These are phyloP conservation scores for Nothobranchius furzeri DNA, from an alignment of 2,113 vertebrate species.

Conservation along the genomic window DNA sequence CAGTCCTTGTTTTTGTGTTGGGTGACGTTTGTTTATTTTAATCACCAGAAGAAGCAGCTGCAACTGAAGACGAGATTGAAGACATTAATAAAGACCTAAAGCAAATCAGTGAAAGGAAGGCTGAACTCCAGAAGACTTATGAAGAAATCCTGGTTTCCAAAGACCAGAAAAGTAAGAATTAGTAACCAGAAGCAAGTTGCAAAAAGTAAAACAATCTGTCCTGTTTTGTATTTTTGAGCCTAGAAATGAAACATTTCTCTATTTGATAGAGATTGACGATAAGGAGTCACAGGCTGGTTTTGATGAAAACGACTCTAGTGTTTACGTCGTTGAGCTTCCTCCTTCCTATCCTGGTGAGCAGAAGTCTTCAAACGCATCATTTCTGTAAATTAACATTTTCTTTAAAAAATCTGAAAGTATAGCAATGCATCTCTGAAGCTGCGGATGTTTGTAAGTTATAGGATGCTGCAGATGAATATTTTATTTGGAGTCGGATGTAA, in stretches of 20 bases:
- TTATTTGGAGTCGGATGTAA: too few relatives aligned
- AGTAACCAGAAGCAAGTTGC: neutral
- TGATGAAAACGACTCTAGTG: accelerated
- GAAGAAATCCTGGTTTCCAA: neutral
- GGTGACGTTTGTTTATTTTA: too few relatives aligned
- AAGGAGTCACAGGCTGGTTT: neutral
- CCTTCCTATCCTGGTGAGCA: slow-evolving; percentile 53
- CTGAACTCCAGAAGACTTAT: slow-evolving; percentile 33
- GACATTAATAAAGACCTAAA: slow-evolving; percentile 48
- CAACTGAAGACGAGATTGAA: slow-evolving; percentile 24
- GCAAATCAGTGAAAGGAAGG: slow-evolving; percentile 34
- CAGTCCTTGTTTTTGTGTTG: too few relatives aligned
- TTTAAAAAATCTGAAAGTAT: neutral
- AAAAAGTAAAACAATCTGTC: neutral
- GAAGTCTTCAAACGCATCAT: neutral
- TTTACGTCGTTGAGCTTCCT: slow-evolving; percentile 45
- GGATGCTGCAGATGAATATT: too few relatives aligned
- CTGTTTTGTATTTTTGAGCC: neutral
- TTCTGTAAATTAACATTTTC: neutral
- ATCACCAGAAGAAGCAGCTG: neutral
- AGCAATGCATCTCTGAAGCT: too few relatives aligned
- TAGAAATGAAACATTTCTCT: neutral
- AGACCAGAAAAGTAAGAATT: neutral
- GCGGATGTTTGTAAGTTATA: too few relatives aligned
- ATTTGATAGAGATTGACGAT: neutral